Percentiles rank a stretch among this genome's conserved stretches.
These are phyloP conservation scores for Embidobia sp. DNA, from an alignment of 2,888 invertebrate genomes.

Conservation along the genomic window DNA sequence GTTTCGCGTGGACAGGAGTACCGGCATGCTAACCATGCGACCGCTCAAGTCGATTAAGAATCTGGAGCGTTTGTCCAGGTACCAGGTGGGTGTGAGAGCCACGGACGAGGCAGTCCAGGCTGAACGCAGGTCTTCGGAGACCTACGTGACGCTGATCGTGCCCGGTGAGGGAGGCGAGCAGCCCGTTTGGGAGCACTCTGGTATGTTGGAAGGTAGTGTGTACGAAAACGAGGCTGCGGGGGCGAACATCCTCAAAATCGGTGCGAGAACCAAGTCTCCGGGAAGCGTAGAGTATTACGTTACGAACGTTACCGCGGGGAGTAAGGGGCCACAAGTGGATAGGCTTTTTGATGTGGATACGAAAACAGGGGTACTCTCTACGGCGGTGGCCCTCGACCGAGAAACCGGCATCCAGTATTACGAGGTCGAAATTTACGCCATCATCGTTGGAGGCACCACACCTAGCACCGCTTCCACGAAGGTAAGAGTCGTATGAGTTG, in stretches of 20 bases:
- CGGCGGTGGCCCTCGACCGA: conserved; percentile 91
- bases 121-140: conserved; percentile 93
- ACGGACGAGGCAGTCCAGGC: conserved; percentile 96
- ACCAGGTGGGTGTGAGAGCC: conserved; percentile 92
- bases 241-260: conserved; percentile 91
- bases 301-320: conserved; percentile 89
- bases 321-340: conserved; percentile 89
- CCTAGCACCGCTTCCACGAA: conserved; percentile 91
- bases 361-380: conserved; percentile 92
- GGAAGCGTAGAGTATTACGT: conserved; percentile 94
- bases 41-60: conserved; percentile 85
- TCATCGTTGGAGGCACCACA: conserved; percentile 86
- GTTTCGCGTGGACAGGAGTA: conserved; percentile 91
- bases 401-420: conserved; percentile 92
- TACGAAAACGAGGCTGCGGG: conserved; percentile 95
- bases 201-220: conserved; percentile 89
- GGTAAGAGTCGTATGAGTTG: conserved; percentile 84
- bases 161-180: conserved; percentile 83
- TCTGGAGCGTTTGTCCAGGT: conserved; percentile 86
- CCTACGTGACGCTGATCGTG: conserved; percentile 91
- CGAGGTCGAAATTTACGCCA: conserved; percentile 92
- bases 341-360: conserved; percentile 95
- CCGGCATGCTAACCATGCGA: conserved; percentile 83
- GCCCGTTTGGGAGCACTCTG: conserved; percentile 81
- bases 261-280: conserved; percentile 85